These are phyloP conservation scores for Sesia bembeciformis DNA, from an alignment of 2,888 invertebrate genomes.

Conservation along the genomic window DNA sequence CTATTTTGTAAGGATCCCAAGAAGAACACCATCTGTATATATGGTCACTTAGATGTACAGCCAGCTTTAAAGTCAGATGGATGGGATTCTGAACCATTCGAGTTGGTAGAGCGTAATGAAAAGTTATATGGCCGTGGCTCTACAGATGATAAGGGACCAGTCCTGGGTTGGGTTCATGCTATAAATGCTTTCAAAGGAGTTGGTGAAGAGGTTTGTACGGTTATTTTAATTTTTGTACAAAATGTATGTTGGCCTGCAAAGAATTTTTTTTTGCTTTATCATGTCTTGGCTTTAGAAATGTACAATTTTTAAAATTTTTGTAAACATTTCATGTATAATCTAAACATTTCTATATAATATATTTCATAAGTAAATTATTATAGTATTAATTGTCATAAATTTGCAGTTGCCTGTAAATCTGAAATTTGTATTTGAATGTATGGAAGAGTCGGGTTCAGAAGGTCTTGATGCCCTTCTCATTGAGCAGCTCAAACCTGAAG, in stretches of 20 bases:
- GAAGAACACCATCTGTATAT: constrained; percentile 95
- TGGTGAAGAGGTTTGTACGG: constrained; percentile 67
- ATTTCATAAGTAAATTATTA: no score
- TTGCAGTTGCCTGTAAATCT: constrained; percentile 81
- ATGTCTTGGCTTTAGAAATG: no score
- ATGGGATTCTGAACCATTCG: constrained; percentile 97
- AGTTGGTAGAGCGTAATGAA: constrained; percentile 87
- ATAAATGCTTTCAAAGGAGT: constrained; percentile 89
- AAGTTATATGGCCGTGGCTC: constrained; percentile 94
- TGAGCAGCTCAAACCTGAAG: constrained; percentile 70
- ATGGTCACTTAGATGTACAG: constrained; percentile 99
- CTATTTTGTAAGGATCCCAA: constrained; percentile 73
- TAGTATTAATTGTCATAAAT: neutral
- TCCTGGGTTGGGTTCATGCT: constrained; percentile 96
- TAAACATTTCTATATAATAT: no score
- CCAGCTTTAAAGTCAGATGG: constrained; percentile 95
- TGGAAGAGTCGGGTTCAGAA: constrained; percentile 98
- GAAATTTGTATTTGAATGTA: constrained; percentile 96
- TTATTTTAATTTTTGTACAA: neutral
- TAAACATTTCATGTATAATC: neutral
- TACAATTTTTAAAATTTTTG: neutral
- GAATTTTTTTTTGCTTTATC: no score
- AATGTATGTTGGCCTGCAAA: no score
- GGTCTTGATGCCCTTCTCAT: constrained; percentile 92
- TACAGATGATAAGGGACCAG: constrained; percentile 95